Base-by-base conservation (phyloP, 2,113 vertebrate species). In the Pelodiscus sinensis region DNA sequence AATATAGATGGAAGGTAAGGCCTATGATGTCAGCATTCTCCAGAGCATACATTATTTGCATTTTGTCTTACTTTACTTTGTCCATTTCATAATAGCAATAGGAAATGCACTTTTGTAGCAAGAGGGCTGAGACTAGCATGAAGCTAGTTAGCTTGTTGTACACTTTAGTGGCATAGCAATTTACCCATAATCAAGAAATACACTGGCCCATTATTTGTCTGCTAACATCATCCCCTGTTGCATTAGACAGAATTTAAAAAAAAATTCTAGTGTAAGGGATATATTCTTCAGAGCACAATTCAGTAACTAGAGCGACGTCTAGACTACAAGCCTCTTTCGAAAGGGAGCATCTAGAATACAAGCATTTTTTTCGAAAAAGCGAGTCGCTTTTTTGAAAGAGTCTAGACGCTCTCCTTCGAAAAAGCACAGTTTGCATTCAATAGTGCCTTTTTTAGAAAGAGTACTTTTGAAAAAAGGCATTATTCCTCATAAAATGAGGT, bases 1-100 rank as follows among this genome's bases (percentile, higher is more conserved):
- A 93, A 93, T 0, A 1, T 95, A 57, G 94, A 96, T 92, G 95
- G 96, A 92, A 92, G 94, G 94, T 96, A 95, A 97, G 19, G 6
- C 16, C 5, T 90, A 58, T 87, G 75, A 12, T 92, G 21, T 19
- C 50, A 31, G 22, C 73, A 60, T 82, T 9, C 18, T 3, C 44
- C 75, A 31, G 8, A 6, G 44, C 79, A 27, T 8, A 82, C 81
- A 44, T 2, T 58, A 60, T 9, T 87, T 14, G 56, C 7, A 2
- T 81, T 86, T 21, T 85, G 81, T 65, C 38, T 27, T 60, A 54
- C 10, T 87, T 87, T 22, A 82, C 71, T 81, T 25, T 44, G 86
- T 83, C 8, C 10, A 9, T 88, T 60, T 54, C 19, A 1, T 80
- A 52, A 7, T 50, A 38, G 6, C 44, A 9, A 16, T 62, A 58